Base-by-base conservation (phyloP, 2,113 vertebrate genomes). In the Aphelocoma coerulescens region DNA sequence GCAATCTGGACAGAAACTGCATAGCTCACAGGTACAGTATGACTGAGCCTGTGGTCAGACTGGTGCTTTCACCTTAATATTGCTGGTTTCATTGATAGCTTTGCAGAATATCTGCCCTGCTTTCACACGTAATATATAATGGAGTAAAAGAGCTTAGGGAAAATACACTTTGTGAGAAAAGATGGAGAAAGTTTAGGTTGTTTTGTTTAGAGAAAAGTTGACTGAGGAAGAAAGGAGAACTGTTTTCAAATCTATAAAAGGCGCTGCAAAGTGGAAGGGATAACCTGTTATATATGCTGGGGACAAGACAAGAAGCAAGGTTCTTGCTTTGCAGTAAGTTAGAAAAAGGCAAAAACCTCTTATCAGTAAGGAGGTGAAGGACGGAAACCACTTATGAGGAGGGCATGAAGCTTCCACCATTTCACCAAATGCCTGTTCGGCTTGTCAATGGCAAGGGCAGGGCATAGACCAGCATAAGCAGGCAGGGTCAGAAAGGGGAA, bases 391-490 rank as follows among this genome's bases (percentile, higher is more conserved):
- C 17, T 62, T 69, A 37, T 10, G 10, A 77, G 18, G 21, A 83
- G 37, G 75, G 21, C 28, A 43, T 1, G 5, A 11, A 1, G 0
- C 33, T 83, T 58, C 37, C 43, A 51, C 32, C 23, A 4, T 41
- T 82, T 82, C 44, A 66, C 37, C 74, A 89, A 52, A 52, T 11
- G 33, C 23, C 30, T 87, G 39, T 15, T 63, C 52, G 52, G 18
- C 19, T 12, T 24, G 14, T 54, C 24, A 4, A n/a, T 3, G 2
- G 20, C n/a, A 73, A 19, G 49, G 28, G 19, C 54, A 94, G 59
- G 37, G 14, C 37, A 41, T 1, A 4, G 1, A 37, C 0, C 20
- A 41, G 32, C 11, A 11, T 6, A 13, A 84, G 4, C 12, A 21
- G 26, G 10, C 39, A 73, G 58, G 18, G 8, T 85, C 59, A 83